Base-by-base conservation (phyloP, 2,797 vertebrate genomes). In the Spinus pinus region DNA sequence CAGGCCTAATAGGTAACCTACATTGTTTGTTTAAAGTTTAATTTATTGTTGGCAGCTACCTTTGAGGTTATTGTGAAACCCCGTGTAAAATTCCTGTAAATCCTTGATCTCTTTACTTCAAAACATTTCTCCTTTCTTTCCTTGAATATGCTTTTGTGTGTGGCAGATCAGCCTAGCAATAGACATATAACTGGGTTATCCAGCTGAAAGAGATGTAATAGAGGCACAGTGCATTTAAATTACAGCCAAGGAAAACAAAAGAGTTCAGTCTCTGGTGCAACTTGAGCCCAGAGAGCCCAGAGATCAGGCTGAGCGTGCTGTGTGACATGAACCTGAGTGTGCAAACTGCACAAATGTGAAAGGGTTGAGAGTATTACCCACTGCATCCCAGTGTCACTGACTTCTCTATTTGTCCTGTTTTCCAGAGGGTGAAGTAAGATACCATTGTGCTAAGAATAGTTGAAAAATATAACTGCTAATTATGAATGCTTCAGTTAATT, bases 11-110 rank as follows among this genome's bases (percentile, higher is more conserved):
- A 74, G 70, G 66, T 64, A 79, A 86, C 33, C 39, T 50, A 30
- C 83, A 71, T 46, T 60, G 60, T 71, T 80, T 93, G 86, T 81
- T 95, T 84, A 75, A 92, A 86, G 72, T 94, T 90, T 95, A 95
- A 93, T 94, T 91, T 86, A 69, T 67, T 83, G 83, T 70, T 60
- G 86, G 77, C 50, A 70, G 66, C 94, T 97, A 91, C 81, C 47
- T 71, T 49, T 42, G 86, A 89, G 69, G 54, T 95, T 88, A 73
- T 37, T 93, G 74, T 86, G 69, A 69, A 79, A 88, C 37, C 27
- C 21, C 70, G 84, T 86, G 79, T 82, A 86, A 96, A 94, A 73
- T 78, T 90, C 78, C 90, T 47, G 62, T 49, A 39, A 67, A 60
- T 80, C 64, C 41, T 18, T 39, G 28, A 57, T 57, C 65, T 64